Evolutionary conservation across 2,797 vertebrate genomes (phyloP), one percentile per base, ranked within the genome.

Genomic region (Brachymystax lenok): DNA sequence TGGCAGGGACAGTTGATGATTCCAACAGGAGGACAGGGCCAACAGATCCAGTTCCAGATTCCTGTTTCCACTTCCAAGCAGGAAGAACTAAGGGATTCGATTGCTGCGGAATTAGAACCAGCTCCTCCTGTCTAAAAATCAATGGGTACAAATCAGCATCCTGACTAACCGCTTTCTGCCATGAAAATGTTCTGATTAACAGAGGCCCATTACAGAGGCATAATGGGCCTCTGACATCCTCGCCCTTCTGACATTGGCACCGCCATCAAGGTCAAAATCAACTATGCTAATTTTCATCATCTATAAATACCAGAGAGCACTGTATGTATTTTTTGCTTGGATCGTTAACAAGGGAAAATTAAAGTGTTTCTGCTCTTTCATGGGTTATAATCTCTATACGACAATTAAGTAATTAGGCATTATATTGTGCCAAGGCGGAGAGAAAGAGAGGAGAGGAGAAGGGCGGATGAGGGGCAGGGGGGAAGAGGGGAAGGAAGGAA

Each of bases 391-490:
- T 79, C 61, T 73, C 64, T 74, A 83, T 76, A 74, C 74, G 75
- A 50, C 56, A 80, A 68, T 82, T 59, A 85, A 74, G 86, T 85
- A 87, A 92, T 90, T 86, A 88, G 83, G 83, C 79, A 82, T 84
- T 13, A 12, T 46, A 46, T 13, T 81, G 77, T 85, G 74, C 13
- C n/a, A 68, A 78, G 74, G 80, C 27, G n/a, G 74, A 79, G 82
- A 78, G 80, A 79, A 74, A 46, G 40, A 13, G 85, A 74, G 14
- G 19, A 21, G 83, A 85, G 82, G 24, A 77, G 82, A 61, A 46
- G 40, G 40, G 40, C 10, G 79, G 51, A 80, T 77, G 81, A 83
- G 82, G 75, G 80, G 82, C n/a, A 13, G 21, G 10, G 82, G 66
- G 79, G 51, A 79, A 76, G 81, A 83, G 82, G 76, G 80, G 82